Evolutionary conservation across 2,888 invertebrate genomes (phyloP).

Genomic region (Xiphydria camelus): DNA sequence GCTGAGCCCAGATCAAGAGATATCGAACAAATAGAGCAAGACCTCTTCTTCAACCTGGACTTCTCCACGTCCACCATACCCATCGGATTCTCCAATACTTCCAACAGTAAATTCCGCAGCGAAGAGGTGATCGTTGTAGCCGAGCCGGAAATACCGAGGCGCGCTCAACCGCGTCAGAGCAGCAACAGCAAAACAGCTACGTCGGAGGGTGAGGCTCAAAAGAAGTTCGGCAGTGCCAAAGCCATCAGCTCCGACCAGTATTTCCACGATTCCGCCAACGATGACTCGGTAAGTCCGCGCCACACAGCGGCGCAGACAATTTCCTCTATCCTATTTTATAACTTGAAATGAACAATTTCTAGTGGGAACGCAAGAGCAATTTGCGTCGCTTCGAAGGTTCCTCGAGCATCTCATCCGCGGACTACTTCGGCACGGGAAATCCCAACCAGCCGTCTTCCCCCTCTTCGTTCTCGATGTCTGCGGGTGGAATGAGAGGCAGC

Average conservation of each 20-base stretch:
- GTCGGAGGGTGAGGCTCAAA: slow-evolving; percentile 84
- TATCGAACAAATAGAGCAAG: too few relatives aligned
- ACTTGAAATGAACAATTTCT: slow-evolving; percentile 22
- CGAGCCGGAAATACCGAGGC: slow-evolving; percentile 47
- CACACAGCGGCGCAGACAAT: too few relatives aligned
- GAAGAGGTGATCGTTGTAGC: slow-evolving; percentile 58
- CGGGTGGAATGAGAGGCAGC: slow-evolving; percentile 35
- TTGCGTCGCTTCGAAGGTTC: slow-evolving; percentile 88
- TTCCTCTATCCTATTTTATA: too few relatives aligned
- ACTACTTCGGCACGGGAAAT: slow-evolving; percentile 79
- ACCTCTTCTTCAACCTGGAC: slow-evolving; percentile 34
- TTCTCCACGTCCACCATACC: slow-evolving; percentile 53
- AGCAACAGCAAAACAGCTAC: slow-evolving; percentile 42
- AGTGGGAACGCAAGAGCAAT: slow-evolving; percentile 63
- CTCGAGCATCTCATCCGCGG: slow-evolving; percentile 93
- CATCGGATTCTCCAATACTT: slow-evolving; percentile 35
- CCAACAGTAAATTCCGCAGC: slow-evolving; percentile 38
- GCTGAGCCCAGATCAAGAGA: slow-evolving; percentile 39
- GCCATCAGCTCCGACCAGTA: slow-evolving; percentile 97
- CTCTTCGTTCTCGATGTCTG: slow-evolving; percentile 46
- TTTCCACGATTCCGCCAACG: slow-evolving; percentile 75
- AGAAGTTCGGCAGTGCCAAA: slow-evolving; percentile 96
- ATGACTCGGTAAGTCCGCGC: slow-evolving; percentile 61
- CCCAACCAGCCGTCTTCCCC: slow-evolving; percentile 46
- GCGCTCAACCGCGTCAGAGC: slow-evolving; percentile 30